phyloP scores from a whole-genome alignment of 2,888 invertebrate species.

The Cephus runcator region DNA sequence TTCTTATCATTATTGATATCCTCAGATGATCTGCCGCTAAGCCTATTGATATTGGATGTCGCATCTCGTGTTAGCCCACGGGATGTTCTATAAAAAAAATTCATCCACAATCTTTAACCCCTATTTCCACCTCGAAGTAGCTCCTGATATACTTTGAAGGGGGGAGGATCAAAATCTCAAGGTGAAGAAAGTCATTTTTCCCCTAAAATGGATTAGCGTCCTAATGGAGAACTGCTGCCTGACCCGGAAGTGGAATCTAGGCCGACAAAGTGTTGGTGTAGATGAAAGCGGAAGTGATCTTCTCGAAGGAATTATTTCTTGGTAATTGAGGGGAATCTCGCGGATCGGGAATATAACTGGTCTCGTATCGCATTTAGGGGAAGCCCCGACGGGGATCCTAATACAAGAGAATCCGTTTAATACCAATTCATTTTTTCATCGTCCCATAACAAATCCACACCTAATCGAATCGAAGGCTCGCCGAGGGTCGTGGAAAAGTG shows the following conservation, averaged over 20 bases:
- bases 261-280: no score
- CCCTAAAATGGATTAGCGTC: neutral
- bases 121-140: neutral
- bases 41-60: conserved; percentile 6
- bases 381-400: conserved; percentile 1
- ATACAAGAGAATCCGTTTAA: conserved; percentile 42
- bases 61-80: neutral
- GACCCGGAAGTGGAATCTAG: neutral
- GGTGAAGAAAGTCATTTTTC: neutral
- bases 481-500: conserved; percentile 16
- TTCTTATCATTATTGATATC: conserved; percentile 22
- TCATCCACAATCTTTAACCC: neutral
- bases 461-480: conserved; percentile 42
- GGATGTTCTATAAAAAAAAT: neutral
- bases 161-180: neutral
- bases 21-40: conserved; percentile 18
- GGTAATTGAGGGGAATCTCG: neutral
- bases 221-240: neutral
- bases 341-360: neutral
- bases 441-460: conserved; percentile 32
- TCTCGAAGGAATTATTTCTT: neutral
- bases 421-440: conserved; percentile 44
- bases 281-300: neutral
- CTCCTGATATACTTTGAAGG: neutral
- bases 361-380: neutral